Conservation (phyloP, 2,888 invertebrate genomes). For the Rhagonycha lutea region DNA sequence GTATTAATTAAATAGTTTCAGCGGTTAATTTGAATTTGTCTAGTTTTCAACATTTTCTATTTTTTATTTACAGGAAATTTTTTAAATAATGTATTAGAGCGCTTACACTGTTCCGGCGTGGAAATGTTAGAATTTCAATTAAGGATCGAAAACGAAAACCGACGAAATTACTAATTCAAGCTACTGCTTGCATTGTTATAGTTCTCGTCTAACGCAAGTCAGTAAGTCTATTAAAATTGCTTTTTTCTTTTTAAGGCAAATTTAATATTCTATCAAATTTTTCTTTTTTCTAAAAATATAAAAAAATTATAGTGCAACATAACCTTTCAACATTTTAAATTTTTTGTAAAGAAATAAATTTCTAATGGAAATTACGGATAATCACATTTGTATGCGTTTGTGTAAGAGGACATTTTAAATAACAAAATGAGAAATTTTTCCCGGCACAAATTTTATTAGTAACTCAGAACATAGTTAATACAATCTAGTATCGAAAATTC, state of each 20-base stretch:
- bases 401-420: neutral
- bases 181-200: neutral
- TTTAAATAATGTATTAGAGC: neutral
- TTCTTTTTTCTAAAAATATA: no score
- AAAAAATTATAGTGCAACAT: no score
- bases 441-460: no score
- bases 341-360: no score
- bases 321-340: no score
- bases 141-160: neutral
- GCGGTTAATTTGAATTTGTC: neutral
- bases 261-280: no score
- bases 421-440: neutral
- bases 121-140: neutral
- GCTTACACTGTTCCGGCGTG: neutral
- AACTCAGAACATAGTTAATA: no score
- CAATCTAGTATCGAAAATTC: no score
- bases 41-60: neutral
- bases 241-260: neutral
- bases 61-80: neutral
- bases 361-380: no score
- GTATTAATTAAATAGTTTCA: neutral
- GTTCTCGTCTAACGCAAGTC: neutral
- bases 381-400: no score
- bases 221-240: neutral
- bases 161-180: neutral